Percentiles rank a stretch among this genome's conserved stretches.
phyloP scores from a whole-genome alignment of 2,113 vertebrate species.

The Motacilla alba region DNA sequence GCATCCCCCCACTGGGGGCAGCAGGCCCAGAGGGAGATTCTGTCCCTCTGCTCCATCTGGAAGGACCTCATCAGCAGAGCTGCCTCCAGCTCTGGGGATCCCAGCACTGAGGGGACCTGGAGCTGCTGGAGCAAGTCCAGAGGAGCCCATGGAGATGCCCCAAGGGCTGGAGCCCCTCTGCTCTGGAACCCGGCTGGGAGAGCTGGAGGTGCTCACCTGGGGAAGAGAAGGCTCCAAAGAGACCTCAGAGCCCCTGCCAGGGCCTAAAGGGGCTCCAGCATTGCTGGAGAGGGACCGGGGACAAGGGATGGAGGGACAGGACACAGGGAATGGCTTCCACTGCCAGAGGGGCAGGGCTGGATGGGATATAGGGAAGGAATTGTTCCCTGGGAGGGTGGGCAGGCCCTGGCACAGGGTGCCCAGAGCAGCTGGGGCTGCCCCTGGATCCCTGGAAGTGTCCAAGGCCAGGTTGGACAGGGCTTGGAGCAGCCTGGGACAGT shows the following conservation, averaged over 20 bases:
- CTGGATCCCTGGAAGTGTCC: not conserved
- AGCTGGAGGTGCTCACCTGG: not conserved
- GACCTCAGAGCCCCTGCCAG: not conserved
- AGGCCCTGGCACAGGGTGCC: not conserved
- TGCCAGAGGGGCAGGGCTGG: not conserved
- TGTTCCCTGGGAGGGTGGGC: not conserved
- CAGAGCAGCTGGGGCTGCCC: not conserved
- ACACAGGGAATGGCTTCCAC: not conserved
- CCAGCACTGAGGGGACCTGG: accelerated
- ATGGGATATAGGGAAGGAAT: not conserved
- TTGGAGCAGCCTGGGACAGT: accelerated
- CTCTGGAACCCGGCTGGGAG: not conserved
- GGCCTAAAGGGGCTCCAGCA: not conserved
- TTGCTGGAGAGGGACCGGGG: not conserved
- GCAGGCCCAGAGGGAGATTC: not conserved
- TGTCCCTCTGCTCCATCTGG: not conserved
- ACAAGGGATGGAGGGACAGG: not conserved
- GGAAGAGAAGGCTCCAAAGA: not conserved
- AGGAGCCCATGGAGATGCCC: accelerated
- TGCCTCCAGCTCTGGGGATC: not conserved
- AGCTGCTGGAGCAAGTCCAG: not conserved
- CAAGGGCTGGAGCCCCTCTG: not conserved
- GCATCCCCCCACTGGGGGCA: not conserved
- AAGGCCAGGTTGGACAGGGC: accelerated
- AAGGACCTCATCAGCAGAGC: not conserved